Evolutionary conservation across 2,888 invertebrate genomes (phyloP), one percentile per base, ranked within the genome.

Genomic region (Drosophila neotestacea): DNA sequence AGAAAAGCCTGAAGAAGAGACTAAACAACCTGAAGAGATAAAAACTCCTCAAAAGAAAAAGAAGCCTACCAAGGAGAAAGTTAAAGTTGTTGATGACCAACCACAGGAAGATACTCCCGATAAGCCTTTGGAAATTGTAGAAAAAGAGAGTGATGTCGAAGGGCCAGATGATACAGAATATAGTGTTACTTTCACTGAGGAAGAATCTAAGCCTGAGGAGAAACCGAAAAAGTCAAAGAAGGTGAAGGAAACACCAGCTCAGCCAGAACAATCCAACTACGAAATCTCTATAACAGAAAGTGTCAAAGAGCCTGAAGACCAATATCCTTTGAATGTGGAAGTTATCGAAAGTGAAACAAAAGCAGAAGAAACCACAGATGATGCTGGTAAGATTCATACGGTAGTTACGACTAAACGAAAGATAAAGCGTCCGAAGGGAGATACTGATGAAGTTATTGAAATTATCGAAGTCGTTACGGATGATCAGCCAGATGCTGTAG

Each of bases 1-100:
- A 6, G 77, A 79, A 16, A 58, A 71, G 4, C 50, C 72, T n/a
- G 68, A 81, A 9, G 74, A 79, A 6, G 39, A 52, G 41, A 16
- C 32, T 59, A 66, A 77, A 32, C 50, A 59, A 0, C 42, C 70
- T 7, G 60, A 82, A 13, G 75, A 73, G 13, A 7, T 55, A 5
- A 27, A 42, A 22, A 46, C 44, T 11, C 30, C 70, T 32, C 79
- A 85, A 38, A 73, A 81, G 36, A 56, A 61, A 27, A 77, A 74
- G 22, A 87, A 90, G 63, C 72, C 74, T 10, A 71, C 72, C 1
- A 79, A 91, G 27, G 91, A 92, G 22, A 83, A 64, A 28, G 67
- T 81, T 11, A 64, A 41, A 93, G 81, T 93, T 93, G 4, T 93
- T 93, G 84, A 90, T 94, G 66, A 93, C 93, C 2, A 94, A 94